Percentiles rank a stretch among this genome's conserved stretches.
Conservation (phyloP, 2,797 vertebrate genomes). For the Brotula barbata region DNA sequence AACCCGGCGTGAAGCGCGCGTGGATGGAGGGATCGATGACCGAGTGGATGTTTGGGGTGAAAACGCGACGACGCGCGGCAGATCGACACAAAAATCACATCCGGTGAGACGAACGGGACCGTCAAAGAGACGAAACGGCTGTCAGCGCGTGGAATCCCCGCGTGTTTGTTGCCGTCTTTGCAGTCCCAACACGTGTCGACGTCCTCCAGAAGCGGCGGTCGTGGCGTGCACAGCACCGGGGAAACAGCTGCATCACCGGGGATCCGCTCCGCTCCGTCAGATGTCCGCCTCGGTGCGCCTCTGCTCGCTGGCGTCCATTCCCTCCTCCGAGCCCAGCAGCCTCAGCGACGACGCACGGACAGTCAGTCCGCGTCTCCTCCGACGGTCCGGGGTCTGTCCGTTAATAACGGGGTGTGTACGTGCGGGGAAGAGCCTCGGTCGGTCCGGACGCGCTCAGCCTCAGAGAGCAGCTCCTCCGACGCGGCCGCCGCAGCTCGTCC, state of each 20-base stretch:
- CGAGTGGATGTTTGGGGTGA: slow-evolving; percentile 48
- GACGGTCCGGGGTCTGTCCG: slow-evolving; percentile 16
- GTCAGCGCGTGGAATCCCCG: slow-evolving; percentile 25
- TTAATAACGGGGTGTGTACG: not conserved
- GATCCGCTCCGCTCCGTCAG: slow-evolving; percentile 45
- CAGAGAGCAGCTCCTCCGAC: slow-evolving; percentile 25
- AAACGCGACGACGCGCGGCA: not conserved
- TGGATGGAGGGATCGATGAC: slow-evolving; percentile 51
- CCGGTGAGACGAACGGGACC: too few relatives aligned
- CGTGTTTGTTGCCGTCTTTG: slow-evolving; percentile 36
- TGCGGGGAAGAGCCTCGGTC: not conserved
- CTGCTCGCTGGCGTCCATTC: slow-evolving; percentile 56
- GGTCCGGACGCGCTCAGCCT: slow-evolving; percentile 1
- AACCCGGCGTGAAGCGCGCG: slow-evolving; percentile 52
- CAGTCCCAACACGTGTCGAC: slow-evolving; percentile 55
- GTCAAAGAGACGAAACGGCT: too few relatives aligned
- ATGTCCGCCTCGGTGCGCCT: slow-evolving; percentile 58
- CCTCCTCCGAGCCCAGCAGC: slow-evolving; percentile 50
- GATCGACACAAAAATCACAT: slow-evolving; percentile 10
- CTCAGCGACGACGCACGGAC: slow-evolving; percentile 57
- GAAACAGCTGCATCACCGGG: slow-evolving; percentile 66
- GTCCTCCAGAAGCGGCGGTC: slow-evolving; percentile 33
- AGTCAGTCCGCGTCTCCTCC: slow-evolving; percentile 27
- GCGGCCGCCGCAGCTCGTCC: slow-evolving; percentile 36
- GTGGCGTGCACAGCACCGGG: slow-evolving; percentile 30